These are phyloP conservation scores for Hydroisotoma schaefferi DNA, from an alignment of 2,888 invertebrate genomes.

Conservation along the genomic window DNA sequence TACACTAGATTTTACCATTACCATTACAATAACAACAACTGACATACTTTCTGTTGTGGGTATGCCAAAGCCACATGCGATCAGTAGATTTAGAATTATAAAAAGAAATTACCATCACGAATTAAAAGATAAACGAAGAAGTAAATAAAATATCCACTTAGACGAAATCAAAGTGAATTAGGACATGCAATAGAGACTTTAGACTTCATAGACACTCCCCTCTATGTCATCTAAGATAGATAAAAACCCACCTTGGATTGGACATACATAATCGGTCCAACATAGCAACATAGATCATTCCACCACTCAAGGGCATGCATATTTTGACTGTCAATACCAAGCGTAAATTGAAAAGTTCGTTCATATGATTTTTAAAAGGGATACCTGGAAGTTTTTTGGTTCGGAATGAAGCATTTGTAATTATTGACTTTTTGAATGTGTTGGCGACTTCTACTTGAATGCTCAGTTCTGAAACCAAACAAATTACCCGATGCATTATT, in stretches of 20 bases:
- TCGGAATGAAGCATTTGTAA: slow-evolving; percentile 96
- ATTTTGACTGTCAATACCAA: no score
- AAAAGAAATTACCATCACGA: no score
- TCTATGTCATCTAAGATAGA: slow-evolving; percentile 20
- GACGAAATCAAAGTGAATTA: neutral
- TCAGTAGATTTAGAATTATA: no score
- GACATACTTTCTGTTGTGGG: no score
- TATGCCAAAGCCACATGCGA: no score
- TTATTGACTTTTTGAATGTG: slow-evolving; percentile 72
- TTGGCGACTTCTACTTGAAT: slow-evolving; percentile 43
- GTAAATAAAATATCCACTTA: neutral
- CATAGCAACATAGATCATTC: neutral
- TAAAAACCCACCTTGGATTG: neutral
- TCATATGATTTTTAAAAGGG: no score
- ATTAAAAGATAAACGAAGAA: no score
- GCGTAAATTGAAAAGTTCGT: no score
- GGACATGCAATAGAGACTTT: slow-evolving; percentile 5
- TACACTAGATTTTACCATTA: no score
- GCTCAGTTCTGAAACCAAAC: slow-evolving; percentile 43
- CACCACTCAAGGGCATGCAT: neutral
- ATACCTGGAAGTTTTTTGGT: slow-evolving; percentile 92
- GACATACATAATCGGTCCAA: neutral
- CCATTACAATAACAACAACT: no score
- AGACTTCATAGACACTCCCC: slow-evolving; percentile 8
- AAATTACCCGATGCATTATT: no score